Evolutionary conservation across 2,888 invertebrate genomes (phyloP), one percentile per base, ranked within the genome.

Genomic region (Rhabditophanes sp.): DNA sequence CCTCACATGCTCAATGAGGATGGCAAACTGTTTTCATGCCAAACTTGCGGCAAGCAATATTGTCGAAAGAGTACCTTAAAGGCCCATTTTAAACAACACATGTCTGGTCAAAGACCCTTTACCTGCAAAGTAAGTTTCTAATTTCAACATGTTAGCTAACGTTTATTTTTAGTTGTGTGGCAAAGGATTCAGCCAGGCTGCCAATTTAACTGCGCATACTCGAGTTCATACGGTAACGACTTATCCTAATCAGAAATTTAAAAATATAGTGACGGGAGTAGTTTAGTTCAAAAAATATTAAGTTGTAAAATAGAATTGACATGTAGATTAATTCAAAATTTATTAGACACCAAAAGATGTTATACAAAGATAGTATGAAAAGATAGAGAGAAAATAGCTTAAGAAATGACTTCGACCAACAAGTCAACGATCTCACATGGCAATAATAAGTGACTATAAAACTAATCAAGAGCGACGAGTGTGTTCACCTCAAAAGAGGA

Each of bases 181-280:
- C 30, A 85, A 85, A 31, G 48, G 46, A 8, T 63, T 63, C 41
- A 64, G 50, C 29, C 93, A 96, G 70, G 93, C 93, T 26, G 93
- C 93, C 45, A 96, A 96, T 70, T 71, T 96, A 50, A 93, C 90
- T 6, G 93, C 93, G 8, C 93, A 96, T 68, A 82, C 87, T 12
- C 73, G 85, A 50, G 85, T 85, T 3, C 93, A 93, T 69, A 56
- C 55, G 11, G 51, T 48, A n/a, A n/a, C n/a, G n/a, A n/a, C n/a
- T n/a, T n/a, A n/a, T n/a, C n/a, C 50, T 14, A 1, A 29, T 11
- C 14, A 4, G 9, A n/a, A 20, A 30, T 21, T 26, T 35, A 14
- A 17, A 11, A 4, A 9, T 5, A 8, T 31, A 8, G 6, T 14
- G 9, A 25, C 8, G 12, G 12, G 11, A 11, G 30, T 11, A 6